These are phyloP conservation scores for Nephrotoma appendiculata DNA, from an alignment of 2,888 invertebrate species.

Conservation along the genomic window DNA sequence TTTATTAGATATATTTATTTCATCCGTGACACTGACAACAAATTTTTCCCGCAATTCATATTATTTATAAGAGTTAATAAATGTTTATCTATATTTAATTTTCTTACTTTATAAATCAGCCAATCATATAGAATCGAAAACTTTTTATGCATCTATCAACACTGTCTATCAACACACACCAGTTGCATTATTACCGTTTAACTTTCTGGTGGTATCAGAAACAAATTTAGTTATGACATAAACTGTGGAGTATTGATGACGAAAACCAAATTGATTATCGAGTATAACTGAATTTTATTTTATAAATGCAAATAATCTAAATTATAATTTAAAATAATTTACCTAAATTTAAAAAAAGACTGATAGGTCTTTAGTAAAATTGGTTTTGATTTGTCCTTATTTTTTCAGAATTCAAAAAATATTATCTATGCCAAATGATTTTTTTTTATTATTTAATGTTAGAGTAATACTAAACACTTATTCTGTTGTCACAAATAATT, in stretches of 20 bases:
- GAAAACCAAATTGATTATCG: neutral
- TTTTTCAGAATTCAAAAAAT: neutral
- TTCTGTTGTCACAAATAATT: no score
- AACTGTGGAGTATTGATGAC: neutral
- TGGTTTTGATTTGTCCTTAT: neutral
- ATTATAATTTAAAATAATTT: neutral
- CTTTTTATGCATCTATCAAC: neutral
- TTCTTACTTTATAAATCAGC: neutral
- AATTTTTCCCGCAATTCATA: no score
- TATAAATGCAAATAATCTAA: neutral
- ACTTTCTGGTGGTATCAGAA: neutral
- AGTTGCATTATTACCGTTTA: neutral
- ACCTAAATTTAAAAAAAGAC: neutral
- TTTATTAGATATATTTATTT: no score
- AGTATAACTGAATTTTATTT: neutral
- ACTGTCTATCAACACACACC: no score
- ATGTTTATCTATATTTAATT: neutral
- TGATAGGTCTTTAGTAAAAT: neutral
- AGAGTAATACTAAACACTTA: no score
- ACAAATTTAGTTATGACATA: neutral
- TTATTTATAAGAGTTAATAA: no score
- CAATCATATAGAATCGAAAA: neutral
- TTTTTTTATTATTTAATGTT: no score
- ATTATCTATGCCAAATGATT: no score
- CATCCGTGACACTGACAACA: no score